Base-by-base conservation (phyloP, 2,113 vertebrate genomes). In the Vulpes lagopus region DNA sequence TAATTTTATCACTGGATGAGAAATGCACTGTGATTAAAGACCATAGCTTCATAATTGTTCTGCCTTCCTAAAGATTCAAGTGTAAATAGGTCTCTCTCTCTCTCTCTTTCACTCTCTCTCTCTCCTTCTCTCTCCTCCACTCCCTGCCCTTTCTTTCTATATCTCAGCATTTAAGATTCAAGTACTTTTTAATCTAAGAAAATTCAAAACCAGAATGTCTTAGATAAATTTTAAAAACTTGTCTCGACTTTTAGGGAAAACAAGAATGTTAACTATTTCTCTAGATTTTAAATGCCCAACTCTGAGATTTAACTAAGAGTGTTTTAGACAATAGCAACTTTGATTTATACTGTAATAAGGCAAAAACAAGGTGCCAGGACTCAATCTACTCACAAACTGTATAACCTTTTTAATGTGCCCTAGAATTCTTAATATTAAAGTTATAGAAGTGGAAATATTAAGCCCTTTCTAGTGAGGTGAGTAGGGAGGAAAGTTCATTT, bases 361-460 rank as follows among this genome's bases (percentile, higher is more conserved):
- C 27, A 92, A 96, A 87, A 94, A 27, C 14, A 93, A 53, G 25
- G 35, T 55, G 2, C 49, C 89, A 95, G 76, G 2, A 12, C 12
- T 60, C 51, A 73, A 79, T 84, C 16, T 11, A 67, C 78, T 81
- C 16, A 51, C 74, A 93, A 79, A 95, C 91, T 93, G 35, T 19
- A 80, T 98, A 95, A 98, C 90, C 93, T 98, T 98, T 98, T 69
- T 73, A 97, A 89, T 91, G n/a, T 97, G 60, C n/a, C 60, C 92
- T 88, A 20, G 14, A 84, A 96, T 88, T 96, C 82, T 96, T 97
- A 85, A 82, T 97, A 96, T 91, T 93, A 95, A 94, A 96, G 93
- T 95, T 96, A 59, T 90, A 96, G 76, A 78, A 92, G 97, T 97
- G 88, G 83, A 94, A 98, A n/a, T 97, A 89, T 85, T 97, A 95